A percentile compares a stretch with the other conserved stretches of the same genome.
phyloP scores from a whole-genome alignment of 2,113 vertebrate genomes.

The Corydoras maculifer region DNA sequence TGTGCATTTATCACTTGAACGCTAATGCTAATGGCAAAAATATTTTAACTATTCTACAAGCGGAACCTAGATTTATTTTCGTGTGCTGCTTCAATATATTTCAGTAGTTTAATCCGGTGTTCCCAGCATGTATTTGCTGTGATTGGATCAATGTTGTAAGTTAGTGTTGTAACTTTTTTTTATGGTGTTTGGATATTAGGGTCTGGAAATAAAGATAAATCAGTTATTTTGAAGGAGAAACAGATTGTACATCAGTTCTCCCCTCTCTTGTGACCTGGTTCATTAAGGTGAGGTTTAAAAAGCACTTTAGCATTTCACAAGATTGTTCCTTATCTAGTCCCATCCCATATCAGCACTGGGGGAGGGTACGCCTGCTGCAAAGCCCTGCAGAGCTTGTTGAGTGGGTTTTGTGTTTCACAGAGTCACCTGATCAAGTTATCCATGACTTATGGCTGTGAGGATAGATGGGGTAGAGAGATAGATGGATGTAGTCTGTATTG shows the following conservation, averaged over 20 bases:
- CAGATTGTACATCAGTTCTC: neutral
- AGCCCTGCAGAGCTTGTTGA: conserved; percentile 24
- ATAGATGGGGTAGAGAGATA: neutral
- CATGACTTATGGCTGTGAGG: conserved; percentile 1
- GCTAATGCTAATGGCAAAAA: neutral
- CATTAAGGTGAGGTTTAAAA: conserved; percentile 14
- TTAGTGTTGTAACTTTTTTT: neutral
- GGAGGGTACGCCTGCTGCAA: conserved; percentile 53
- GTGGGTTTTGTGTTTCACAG: conserved; percentile 32
- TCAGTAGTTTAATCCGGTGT: neutral
- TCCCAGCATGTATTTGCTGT: neutral
- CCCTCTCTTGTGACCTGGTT: neutral
- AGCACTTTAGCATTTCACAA: conserved; percentile 56
- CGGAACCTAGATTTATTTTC: neutral
- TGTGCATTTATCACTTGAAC: neutral
- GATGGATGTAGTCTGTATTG: neutral
- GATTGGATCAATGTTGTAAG: neutral
- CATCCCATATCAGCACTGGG: conserved; percentile 34
- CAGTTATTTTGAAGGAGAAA: neutral
- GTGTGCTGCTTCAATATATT: neutral
- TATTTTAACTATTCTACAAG: conserved; percentile 10
- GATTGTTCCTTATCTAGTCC: conserved; percentile 54
- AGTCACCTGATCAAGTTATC: conserved; percentile 25
- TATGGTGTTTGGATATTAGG: neutral
- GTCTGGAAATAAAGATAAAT: neutral